Conservation (phyloP, 2,113 vertebrate genomes). For the Lampris megalopsis region DNA sequence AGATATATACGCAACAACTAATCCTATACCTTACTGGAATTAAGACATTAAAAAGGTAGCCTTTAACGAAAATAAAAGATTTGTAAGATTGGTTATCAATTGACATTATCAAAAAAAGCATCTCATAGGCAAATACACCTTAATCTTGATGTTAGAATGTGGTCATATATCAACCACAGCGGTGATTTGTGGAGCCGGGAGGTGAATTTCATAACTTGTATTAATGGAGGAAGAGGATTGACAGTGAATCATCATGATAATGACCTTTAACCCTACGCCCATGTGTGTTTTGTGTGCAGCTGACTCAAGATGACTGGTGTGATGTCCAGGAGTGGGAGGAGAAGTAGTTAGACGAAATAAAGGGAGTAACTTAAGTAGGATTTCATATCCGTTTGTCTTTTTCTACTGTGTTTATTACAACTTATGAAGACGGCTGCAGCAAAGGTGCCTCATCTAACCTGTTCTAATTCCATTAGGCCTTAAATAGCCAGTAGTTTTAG, state of each 20-base stretch:
- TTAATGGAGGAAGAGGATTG: conserved; percentile 73
- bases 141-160: conserved; percentile 39
- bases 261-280: conserved; percentile 64
- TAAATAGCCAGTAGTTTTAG: not conserved
- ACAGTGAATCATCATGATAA: conserved; percentile 63
- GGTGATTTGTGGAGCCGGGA: conserved; percentile 48
- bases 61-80: conserved; percentile 24
- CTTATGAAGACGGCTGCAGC: not conserved
- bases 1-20: conserved; percentile 19
- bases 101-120: conserved; percentile 52
- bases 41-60: conserved; percentile 31
- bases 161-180: conserved; percentile 53
- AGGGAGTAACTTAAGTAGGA: conserved; percentile 30
- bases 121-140: conserved; percentile 36
- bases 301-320: conserved; percentile 74
- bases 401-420: conserved; percentile 1
- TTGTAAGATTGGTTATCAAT: conserved; percentile 41
- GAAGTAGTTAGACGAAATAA: conserved; percentile 63
- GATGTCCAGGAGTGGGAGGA: conserved; percentile 69
- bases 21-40: conserved; percentile 30
- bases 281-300: conserved; percentile 55
- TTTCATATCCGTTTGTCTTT: not conserved
- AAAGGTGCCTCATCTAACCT: conserved; percentile 18
- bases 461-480: conserved; percentile 37
- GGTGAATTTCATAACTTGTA: conserved; percentile 63